These are phyloP conservation scores for Phoxinus phoxinus DNA, from an alignment of 2,113 vertebrate species.

Conservation along the genomic window DNA sequence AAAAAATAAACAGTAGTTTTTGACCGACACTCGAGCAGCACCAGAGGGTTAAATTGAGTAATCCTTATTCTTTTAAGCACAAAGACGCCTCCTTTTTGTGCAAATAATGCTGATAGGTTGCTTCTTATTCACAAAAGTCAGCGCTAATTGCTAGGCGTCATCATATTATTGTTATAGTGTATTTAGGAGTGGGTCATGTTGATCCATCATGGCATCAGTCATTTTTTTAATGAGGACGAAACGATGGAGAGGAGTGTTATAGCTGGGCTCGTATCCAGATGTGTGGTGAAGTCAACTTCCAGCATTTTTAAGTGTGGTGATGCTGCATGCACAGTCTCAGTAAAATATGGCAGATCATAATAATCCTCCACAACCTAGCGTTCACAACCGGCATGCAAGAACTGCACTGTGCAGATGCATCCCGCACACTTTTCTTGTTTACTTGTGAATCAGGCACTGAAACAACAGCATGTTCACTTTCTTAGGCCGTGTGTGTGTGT, in stretches of 20 bases:
- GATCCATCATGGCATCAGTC: neutral
- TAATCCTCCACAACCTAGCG: neutral
- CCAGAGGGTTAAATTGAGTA: neutral
- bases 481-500: too few species aligned
- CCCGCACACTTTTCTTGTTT: neutral
- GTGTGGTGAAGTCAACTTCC: neutral
- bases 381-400: neutral
- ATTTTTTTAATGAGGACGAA: neutral
- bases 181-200: neutral
- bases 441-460: neutral
- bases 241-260: neutral
- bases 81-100: neutral
- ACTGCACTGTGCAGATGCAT: neutral
- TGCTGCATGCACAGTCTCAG: neutral
- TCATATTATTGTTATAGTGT: neutral
- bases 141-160: neutral
- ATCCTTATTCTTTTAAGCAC: neutral
- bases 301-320: neutral
- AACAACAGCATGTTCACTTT: neutral
- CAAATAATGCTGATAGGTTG: neutral
- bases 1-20: too few species aligned
- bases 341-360: neutral
- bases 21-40: too few species aligned
- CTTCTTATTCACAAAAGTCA: neutral
- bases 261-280: neutral